A percentile compares a stretch with the other conserved stretches of the same genome.
Evolutionary conservation across 2,113 vertebrate species (phyloP).

Genomic region (Nycticebus coucang): DNA sequence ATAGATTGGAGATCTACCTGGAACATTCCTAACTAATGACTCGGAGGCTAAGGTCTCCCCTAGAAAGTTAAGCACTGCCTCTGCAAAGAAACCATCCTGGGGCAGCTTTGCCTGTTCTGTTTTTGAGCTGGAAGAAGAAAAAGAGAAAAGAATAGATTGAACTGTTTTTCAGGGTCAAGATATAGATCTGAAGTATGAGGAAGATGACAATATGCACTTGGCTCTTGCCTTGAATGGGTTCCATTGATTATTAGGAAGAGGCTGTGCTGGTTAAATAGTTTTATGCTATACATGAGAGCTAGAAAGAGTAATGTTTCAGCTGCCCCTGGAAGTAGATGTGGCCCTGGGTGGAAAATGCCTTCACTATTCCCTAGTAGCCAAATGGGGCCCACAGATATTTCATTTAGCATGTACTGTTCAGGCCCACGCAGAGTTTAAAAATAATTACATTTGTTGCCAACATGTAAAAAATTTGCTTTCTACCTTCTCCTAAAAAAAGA

Average conservation of each 20-base stretch:
- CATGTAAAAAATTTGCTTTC: neutral
- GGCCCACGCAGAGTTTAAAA: slow-evolving; percentile 33
- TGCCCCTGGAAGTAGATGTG: neutral
- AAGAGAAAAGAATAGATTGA: neutral
- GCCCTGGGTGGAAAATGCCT: neutral
- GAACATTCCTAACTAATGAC: neutral
- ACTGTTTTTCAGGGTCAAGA: neutral
- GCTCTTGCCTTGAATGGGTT: neutral
- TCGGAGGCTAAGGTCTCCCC: neutral
- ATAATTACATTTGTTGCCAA: slow-evolving; percentile 46
- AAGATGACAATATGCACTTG: neutral
- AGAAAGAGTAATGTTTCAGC: neutral
- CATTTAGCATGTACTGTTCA: neutral
- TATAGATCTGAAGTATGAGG: neutral
- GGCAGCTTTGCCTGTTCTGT: neutral
- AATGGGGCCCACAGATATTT: neutral
- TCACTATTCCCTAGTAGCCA: neutral
- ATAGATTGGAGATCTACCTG: neutral
- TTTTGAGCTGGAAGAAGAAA: neutral
- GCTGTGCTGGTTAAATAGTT: neutral
- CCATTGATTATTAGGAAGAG: neutral
- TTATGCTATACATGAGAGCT: neutral
- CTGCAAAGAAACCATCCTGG: neutral
- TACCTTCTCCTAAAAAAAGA: slow-evolving; percentile 9
- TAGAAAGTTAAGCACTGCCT: neutral